Evolutionary conservation across 1,140 invertebrate species (phyloP).

Genomic region (Himalopsyche phryganea): DNA sequence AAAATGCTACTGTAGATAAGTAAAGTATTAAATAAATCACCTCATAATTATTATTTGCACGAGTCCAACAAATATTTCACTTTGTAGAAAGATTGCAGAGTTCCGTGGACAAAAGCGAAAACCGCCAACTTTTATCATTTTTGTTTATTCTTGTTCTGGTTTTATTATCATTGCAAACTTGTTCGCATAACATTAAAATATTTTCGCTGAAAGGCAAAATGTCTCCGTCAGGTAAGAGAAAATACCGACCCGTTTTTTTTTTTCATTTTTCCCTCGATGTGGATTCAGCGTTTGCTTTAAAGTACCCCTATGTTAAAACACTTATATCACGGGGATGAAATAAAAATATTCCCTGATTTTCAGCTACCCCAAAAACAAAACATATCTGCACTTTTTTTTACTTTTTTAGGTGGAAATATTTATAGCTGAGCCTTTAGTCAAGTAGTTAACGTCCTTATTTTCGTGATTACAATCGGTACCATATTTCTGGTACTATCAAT

Average conservation of each 20-base stretch:
- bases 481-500: no score
- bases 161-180: slow-evolving; percentile 24
- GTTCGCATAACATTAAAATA: slow-evolving; percentile 15
- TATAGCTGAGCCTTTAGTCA: no score
- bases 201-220: slow-evolving; percentile 19
- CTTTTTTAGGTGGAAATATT: no score
- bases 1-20: slow-evolving; percentile 2
- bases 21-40: slow-evolving; percentile 14
- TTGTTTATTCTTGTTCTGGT: slow-evolving; percentile 22
- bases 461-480: no score
- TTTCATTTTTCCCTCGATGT: no score
- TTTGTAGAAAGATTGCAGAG: slow-evolving; percentile 2
- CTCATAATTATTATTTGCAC: slow-evolving; percentile 7
- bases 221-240: neutral
- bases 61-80: slow-evolving; percentile 15
- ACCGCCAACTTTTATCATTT: slow-evolving; percentile 17
- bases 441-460: no score
- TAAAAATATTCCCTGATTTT: no score
- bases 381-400: no score
- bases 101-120: slow-evolving; percentile 7
- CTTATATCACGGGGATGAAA: no score
- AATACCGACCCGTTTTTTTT: neutral
- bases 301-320: no score
- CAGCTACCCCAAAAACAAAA: no score
- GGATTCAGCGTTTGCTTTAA: no score